phyloP scores from a whole-genome alignment of 2,888 invertebrate genomes.

The Melikaiella ostensackeni region DNA sequence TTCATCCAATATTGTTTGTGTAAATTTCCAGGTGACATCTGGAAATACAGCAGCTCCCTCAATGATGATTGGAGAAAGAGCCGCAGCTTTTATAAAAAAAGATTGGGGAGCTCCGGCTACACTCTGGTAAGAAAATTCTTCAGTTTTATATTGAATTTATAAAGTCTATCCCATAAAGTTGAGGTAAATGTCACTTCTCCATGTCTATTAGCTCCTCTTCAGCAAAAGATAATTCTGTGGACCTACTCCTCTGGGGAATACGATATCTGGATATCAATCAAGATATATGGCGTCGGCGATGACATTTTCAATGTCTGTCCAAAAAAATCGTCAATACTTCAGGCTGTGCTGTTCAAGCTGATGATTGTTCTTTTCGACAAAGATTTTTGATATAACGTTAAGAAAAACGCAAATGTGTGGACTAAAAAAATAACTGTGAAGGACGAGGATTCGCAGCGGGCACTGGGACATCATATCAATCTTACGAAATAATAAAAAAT shows the following conservation, averaged over 20 bases:
- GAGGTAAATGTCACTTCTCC: slow-evolving; percentile 1
- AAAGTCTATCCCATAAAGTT: neutral
- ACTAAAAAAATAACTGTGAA: neutral
- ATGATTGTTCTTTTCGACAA: no score
- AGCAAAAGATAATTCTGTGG: slow-evolving; percentile 65
- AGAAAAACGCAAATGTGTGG: neutral
- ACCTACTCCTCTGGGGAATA: slow-evolving; percentile 69
- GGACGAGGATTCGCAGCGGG: no score
- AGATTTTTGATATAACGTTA: neutral
- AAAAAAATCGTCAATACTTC: no score
- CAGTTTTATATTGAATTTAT: neutral
- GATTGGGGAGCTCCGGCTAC: slow-evolving; percentile 76
- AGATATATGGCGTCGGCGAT: slow-evolving; percentile 55
- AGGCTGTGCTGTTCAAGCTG: no score
- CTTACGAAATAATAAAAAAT: neutral
- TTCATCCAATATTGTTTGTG: no score
- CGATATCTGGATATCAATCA: slow-evolving; percentile 67
- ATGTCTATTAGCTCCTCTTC: slow-evolving; percentile 65
- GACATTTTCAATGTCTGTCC: neutral
- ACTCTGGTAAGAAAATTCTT: slow-evolving; percentile 66
- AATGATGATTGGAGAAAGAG: slow-evolving; percentile 82
- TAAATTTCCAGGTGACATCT: slow-evolving; percentile 68
- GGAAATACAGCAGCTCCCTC: slow-evolving; percentile 81
- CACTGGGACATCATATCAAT: no score
- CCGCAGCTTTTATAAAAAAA: slow-evolving; percentile 78